Conservation (phyloP, 2,113 vertebrate species). For the Mus pahari region DNA sequence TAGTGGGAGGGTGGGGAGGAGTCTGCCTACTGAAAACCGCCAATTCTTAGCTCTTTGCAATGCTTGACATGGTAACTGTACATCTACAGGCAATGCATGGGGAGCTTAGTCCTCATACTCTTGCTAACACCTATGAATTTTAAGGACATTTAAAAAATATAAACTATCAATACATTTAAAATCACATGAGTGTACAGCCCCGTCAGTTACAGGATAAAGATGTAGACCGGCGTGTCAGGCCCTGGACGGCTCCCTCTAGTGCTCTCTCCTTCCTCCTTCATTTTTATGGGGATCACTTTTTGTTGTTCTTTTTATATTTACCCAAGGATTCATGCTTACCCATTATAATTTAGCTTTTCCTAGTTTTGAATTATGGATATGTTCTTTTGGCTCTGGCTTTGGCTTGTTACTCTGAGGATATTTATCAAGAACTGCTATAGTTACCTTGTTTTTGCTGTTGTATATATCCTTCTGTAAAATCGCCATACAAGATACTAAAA, state of each 20-base stretch:
- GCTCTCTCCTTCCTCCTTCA: not conserved
- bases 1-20: not conserved
- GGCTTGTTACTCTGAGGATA: not conserved
- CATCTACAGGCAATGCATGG: not conserved
- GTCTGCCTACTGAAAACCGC: not conserved
- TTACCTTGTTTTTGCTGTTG: not conserved
- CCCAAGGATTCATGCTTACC: not conserved
- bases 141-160: not conserved
- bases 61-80: too few relatives aligned
- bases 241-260: not conserved
- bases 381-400: not conserved
- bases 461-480: not conserved
- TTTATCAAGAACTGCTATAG: not conserved
- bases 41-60: not conserved
- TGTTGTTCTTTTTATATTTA: not conserved
- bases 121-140: too few relatives aligned
- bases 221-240: not conserved
- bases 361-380: not conserved
- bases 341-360: not conserved
- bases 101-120: not conserved
- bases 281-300: not conserved
- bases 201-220: not conserved
- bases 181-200: not conserved
- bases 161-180: not conserved
- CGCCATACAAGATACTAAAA: not conserved